Evolutionary conservation across 2,113 vertebrate species (phyloP).

Genomic region (Oenanthe oenanthe): DNA sequence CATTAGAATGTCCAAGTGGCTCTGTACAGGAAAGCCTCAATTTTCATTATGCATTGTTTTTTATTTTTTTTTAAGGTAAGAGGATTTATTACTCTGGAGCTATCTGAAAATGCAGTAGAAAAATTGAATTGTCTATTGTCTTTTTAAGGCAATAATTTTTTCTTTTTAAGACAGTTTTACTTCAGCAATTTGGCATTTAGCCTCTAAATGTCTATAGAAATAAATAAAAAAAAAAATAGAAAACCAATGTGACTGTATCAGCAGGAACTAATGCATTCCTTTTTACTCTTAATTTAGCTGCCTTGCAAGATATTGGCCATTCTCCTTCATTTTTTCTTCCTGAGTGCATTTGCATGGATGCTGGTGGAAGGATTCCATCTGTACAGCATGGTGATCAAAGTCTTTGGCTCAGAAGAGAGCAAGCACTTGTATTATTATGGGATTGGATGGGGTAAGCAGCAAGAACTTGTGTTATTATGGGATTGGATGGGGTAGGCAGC

Average conservation of each 20-base stretch:
- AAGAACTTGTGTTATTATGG: no score
- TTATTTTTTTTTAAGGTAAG: background rate
- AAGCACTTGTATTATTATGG: constrained; percentile 92
- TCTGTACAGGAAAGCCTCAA: background rate
- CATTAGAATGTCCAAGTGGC: background rate
- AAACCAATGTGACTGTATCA: background rate
- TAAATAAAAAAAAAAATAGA: background rate
- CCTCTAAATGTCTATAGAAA: background rate
- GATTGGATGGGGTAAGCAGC: constrained; percentile 89
- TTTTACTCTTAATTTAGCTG: constrained; percentile 72
- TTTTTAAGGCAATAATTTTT: background rate
- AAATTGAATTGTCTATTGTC: background rate
- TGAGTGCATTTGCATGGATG: constrained; percentile 97
- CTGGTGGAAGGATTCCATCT: constrained; percentile 95
- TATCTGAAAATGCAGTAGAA: background rate
- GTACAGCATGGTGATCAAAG: constrained; percentile 96
- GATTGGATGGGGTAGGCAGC: no score
- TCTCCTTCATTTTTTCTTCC: constrained; percentile 95
- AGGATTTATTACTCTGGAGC: background rate
- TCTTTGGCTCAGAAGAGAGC: constrained; percentile 94
- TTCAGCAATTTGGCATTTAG: background rate
- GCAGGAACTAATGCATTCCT: background rate
- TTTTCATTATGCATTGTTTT: background rate
- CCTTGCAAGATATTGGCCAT: constrained; percentile 89
- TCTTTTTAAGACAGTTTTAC: background rate